Base-by-base conservation (phyloP, 1,140 invertebrate genomes). In the Drosophila athabasca region DNA sequence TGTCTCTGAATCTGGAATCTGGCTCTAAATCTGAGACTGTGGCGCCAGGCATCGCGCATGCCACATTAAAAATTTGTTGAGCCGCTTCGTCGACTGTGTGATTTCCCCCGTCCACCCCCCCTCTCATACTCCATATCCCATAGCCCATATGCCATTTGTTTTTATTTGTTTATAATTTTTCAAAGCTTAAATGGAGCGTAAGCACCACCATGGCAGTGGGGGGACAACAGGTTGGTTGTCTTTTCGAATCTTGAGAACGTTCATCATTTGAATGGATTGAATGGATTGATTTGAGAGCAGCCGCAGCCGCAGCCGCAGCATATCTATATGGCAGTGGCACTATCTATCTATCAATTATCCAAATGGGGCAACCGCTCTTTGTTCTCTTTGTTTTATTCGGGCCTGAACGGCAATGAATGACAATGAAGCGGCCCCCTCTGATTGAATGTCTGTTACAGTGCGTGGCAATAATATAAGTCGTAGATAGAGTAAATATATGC, bases 131-230 rank as follows among this genome's bases (percentile, higher is more conserved):
- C 17, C 17, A 19, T 19, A 19, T 1, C 1, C 17, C 17, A 19
- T 19, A 19, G 0, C 24, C 15, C 15, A 29, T 15, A 19, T 35
- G 19, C 7, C 46, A 43, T 41, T 29, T 31, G 7, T 79, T 85
- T 80, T 85, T 80, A 85, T 84, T 84, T 84, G 81, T 85, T 85
- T 85, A 87, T 87, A 84, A 84, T 85, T 84, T 84, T 77, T 84
- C 76, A 84, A 87, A 84, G 73, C 82, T 81, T 81, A 87, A 87
- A 87, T 87, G 81, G 74, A 87, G 81, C 82, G 61, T 52, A 87
- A 70, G 70, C 69, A 68, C 52, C 44, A 50, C 49, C 39, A 9
- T 35, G 55, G 22, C 24, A 29, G 35, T 19, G 45, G 26, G 31
- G 31, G 26, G 31, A 15, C 26, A 52, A 17, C 24, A 52, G 13